Base-by-base conservation (phyloP, 2,888 invertebrate genomes). In the Metalampra italica region DNA sequence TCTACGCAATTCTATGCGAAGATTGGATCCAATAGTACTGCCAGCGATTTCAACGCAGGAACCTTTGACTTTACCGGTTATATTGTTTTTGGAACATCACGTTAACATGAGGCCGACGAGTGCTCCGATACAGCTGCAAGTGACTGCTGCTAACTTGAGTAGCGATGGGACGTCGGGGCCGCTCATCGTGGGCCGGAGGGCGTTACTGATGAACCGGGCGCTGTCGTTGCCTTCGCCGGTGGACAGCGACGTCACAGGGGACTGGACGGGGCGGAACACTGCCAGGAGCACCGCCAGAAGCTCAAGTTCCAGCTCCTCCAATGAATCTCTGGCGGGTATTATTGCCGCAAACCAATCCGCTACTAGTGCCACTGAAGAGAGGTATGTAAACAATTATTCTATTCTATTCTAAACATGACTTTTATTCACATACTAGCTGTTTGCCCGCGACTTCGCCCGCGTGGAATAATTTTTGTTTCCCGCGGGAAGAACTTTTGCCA, bases 71-170 rank as follows among this genome's bases (percentile, higher is more conserved):
- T 64, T 89, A 54, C 89, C 89, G 40, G 89, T 89, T 43, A 87
- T 89, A 64, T 68, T 89, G 42, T 89, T 89, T 60, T 65, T 89
- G 54, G 89, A 89, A 53, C 85, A 85, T 59, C 81, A 87, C 53
- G 81, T 86, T 39, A 85, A 88, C 51, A 77, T 86, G 78, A 69
- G 88, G 37, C 89, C 89, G 30, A 86, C 86, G 0, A 88, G 86
- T 60, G 84, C 87, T 9, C 89, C 89, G 2, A 83, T 89, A 66
- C 88, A 88, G 60, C 67, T 88, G 54, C 88, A 88, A 72, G 82
- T 88, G 40, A 85, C 87, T 12, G 84, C 88, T 15, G 83, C 87
- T 1, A 87, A 87, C 70, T 63, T 88, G n/a, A 86, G 77, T 55
- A 77, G 71, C 46, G 85, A 83, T 57, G 81, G 81, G 12, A 71